Evolutionary conservation across 2,113 vertebrate genomes (phyloP).

Genomic region (Nannobrachium achirus): DNA sequence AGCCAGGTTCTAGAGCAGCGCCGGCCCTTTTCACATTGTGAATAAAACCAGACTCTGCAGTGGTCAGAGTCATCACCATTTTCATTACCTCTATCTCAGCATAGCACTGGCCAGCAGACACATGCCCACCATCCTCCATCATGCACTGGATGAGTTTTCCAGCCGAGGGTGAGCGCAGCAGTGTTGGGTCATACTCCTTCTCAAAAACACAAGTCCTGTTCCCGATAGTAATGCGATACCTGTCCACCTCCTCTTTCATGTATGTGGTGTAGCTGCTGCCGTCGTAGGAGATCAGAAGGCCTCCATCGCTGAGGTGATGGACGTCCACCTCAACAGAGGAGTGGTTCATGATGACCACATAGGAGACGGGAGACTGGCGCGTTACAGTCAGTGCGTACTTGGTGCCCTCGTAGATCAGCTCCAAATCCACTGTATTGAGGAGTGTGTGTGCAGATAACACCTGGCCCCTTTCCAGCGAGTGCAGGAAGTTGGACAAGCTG

Average conservation of each 20-base stretch:
- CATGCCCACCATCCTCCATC: conserved; percentile 95
- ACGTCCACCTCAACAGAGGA: conserved; percentile 93
- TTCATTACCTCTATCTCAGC: conserved; percentile 99
- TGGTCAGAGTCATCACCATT: conserved; percentile 97
- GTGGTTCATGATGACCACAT: conserved; percentile 96
- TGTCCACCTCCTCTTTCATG: conserved; percentile 98
- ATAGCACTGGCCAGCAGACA: conserved; percentile 95
- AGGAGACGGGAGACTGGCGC: conserved; percentile 95
- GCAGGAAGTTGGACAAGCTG: conserved; percentile 96
- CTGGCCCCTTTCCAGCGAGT: conserved; percentile 97
- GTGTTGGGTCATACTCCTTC: conserved; percentile 96
- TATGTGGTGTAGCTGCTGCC: conserved; percentile 99
- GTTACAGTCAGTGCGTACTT: conserved; percentile 96
- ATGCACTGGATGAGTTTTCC: conserved; percentile 97
- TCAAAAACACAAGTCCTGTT: conserved; percentile 99
- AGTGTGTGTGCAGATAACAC: conserved; percentile 95
- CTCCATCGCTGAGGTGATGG: conserved; percentile 94
- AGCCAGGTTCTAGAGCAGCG: conserved; percentile 92
- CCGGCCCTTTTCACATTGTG: conserved; percentile 96
- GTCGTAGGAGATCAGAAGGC: conserved; percentile 93
- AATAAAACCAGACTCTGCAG: conserved; percentile 93
- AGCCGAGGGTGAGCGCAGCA: conserved; percentile 93
- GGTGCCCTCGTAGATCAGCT: conserved; percentile 95
- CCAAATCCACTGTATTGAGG: conserved; percentile 94
- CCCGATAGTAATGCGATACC: conserved; percentile 97